Conservation (phyloP, 2,888 invertebrate species). For the Agrypnus murinus region DNA sequence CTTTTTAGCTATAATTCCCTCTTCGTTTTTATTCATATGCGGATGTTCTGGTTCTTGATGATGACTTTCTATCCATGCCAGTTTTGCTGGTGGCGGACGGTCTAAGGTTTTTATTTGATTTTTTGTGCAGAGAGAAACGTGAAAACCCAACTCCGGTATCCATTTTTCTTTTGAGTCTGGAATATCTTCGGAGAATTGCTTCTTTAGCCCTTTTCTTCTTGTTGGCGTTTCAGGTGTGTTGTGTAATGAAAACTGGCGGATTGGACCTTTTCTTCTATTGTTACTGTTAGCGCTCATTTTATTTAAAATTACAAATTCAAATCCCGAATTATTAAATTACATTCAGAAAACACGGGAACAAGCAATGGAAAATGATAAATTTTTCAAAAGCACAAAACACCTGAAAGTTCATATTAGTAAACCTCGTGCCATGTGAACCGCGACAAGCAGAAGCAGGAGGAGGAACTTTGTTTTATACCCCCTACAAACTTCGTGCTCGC, state of each 20-base stretch:
- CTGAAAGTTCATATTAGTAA: slow-evolving; percentile 26
- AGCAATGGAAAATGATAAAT: neutral
- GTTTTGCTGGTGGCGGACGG: slow-evolving; percentile 54
- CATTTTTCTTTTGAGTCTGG: slow-evolving; percentile 55
- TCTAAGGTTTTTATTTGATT: slow-evolving; percentile 51
- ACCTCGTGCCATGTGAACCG: slow-evolving; percentile 43
- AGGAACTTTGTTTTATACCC: slow-evolving; percentile 45
- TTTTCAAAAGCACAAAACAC: slow-evolving; percentile 13
- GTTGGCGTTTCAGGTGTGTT: slow-evolving; percentile 60
- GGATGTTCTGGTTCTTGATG: slow-evolving; percentile 28
- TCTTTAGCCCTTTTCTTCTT: slow-evolving; percentile 61
- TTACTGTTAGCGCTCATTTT: slow-evolving; percentile 42
- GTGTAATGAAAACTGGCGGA: slow-evolving; percentile 67
- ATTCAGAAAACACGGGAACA: slow-evolving; percentile 15
- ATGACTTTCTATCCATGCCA: slow-evolving; percentile 57
- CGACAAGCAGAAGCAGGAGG: slow-evolving; percentile 36
- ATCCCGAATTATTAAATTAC: slow-evolving; percentile 21
- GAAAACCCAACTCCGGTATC: slow-evolving; percentile 55
- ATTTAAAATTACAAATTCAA: neutral
- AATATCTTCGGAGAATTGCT: slow-evolving; percentile 65
- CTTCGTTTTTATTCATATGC: slow-evolving; percentile 55
- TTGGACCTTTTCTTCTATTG: slow-evolving; percentile 64
- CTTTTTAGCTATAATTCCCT: slow-evolving; percentile 65
- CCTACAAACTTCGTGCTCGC: slow-evolving; percentile 56
- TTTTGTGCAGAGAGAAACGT: slow-evolving; percentile 59